A percentile compares a stretch with the other conserved stretches of the same genome.
Evolutionary conservation across 1,140 invertebrate genomes (phyloP).

Genomic region (Chionoecetes opilio): DNA sequence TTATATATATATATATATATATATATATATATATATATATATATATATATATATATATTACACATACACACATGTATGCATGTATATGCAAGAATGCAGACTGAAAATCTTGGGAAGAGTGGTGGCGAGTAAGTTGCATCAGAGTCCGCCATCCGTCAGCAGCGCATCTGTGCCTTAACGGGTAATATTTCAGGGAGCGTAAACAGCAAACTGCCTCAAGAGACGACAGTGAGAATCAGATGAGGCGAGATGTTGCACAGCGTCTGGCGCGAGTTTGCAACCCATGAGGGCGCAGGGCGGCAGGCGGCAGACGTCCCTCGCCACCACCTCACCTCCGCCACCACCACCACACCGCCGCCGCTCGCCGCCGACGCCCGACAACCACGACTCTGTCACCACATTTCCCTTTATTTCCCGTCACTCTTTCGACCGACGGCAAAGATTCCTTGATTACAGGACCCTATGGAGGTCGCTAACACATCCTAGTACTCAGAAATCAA

Average conservation of each 20-base stretch:
- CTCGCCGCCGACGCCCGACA: not conserved
- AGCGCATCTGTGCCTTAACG: not conserved
- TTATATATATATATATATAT: not conserved
- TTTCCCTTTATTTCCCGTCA: not conserved
- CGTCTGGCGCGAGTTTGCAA: conserved; percentile 43
- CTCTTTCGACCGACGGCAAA: not conserved
- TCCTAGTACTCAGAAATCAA: not conserved
- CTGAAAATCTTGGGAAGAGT: no score
- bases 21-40: no score
- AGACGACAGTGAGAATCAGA: not conserved
- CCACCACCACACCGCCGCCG: not conserved
- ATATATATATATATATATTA: no score
- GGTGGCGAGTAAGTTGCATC: no score
- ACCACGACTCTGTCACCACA: not conserved
- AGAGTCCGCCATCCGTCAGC: no score
- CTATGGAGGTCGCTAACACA: not conserved
- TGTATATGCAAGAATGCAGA: no score
- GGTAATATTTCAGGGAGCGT: not conserved
- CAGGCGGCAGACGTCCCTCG: not conserved
- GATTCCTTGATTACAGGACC: not conserved
- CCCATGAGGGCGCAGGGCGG: not conserved
- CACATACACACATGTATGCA: no score
- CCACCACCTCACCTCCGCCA: not conserved
- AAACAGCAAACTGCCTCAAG: not conserved
- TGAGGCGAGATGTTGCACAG: not conserved